Base-by-base conservation (phyloP, 2,113 vertebrate species). In the Myotis yumanensis region DNA sequence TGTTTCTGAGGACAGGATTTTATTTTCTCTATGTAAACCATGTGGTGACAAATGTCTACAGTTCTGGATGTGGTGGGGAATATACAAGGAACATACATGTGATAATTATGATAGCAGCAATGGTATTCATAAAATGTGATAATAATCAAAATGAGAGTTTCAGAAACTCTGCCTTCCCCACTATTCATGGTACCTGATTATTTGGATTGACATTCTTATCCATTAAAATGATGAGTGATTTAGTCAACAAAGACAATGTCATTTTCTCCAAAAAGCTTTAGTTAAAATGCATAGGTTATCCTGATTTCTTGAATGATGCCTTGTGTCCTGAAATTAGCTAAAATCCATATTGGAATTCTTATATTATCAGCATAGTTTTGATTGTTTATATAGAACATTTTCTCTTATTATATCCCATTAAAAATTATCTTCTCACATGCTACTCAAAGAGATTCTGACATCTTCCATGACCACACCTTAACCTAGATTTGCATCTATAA, bases 361-460 rank as follows among this genome's bases (percentile, higher is more conserved):
- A 66, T 18, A 25, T 81, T 81, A 86, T n/a, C 20, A 86, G 79
- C 72, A 59, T 57, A 59, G 25, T 64, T 93, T 88, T 86, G 46
- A 30, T 75, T 73, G 46, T 83, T 82, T 25, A 54, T 43, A 66
- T 28, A 66, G 57, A 81, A 54, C 32, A 59, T 81, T 86, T 91
- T 75, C 48, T 90, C 66, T 82, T 17, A 35, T 48, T 43, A 32
- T 40, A 40, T 76, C 30, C 51, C 62, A 81, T 37, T 86, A 48
- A 88, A 95, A 88, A 68, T n/a, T n/a, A 40, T 57, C 54, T 85
- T 62, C 86, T 82, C 37, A 32, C 32, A 40, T 37, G 93, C 68
- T 37, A 23, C 12, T 68, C 40, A 80, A 35, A 51, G 23, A 88
- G 37, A 43, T 20, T 35, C 17, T 2, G 7, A 10, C 35, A 28